Conservation (phyloP, 2,113 vertebrate species). For the Centropristis striata region DNA sequence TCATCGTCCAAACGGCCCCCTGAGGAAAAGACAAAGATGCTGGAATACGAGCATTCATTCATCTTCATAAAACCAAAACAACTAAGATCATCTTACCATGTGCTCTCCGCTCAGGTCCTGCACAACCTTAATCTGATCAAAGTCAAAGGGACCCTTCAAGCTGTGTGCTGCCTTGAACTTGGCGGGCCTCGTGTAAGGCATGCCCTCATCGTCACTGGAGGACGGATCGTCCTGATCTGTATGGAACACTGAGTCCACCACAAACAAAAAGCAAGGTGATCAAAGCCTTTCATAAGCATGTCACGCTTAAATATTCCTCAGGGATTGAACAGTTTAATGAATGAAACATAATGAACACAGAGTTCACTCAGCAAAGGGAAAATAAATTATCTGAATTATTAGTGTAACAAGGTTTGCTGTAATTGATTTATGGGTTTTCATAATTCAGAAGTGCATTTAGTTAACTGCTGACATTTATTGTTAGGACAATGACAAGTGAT, state of each 20-base stretch:
- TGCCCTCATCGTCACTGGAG: conserved; percentile 98
- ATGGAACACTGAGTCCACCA: conserved; percentile 90
- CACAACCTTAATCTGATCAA: conserved; percentile 97
- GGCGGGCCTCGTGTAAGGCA: conserved; percentile 97
- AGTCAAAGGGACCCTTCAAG: conserved; percentile 98
- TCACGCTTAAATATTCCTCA: background rate
- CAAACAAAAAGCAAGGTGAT: conserved; percentile 16
- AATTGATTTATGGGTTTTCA: background rate
- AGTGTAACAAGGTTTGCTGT: background rate
- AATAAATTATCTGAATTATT: background rate
- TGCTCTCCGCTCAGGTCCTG: conserved; percentile 99
- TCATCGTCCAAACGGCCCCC: conserved; percentile 99
- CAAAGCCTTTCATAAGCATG: background rate
- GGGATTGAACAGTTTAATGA: background rate
- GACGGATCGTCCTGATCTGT: conserved; percentile 97
- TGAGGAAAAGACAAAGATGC: conserved; percentile 66
- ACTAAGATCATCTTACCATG: conserved; percentile 86
- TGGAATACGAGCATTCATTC: background rate
- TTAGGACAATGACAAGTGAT: background rate
- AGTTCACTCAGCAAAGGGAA: background rate
- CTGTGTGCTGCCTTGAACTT: conserved; percentile 99
- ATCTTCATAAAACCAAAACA: background rate
- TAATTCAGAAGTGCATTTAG: background rate
- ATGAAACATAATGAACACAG: background rate
- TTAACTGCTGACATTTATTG: background rate